Percentiles rank a stretch among this genome's conserved stretches.
Evolutionary conservation across 1,140 invertebrate genomes (phyloP).

Genomic region (Pseudomyrmex concolor): DNA sequence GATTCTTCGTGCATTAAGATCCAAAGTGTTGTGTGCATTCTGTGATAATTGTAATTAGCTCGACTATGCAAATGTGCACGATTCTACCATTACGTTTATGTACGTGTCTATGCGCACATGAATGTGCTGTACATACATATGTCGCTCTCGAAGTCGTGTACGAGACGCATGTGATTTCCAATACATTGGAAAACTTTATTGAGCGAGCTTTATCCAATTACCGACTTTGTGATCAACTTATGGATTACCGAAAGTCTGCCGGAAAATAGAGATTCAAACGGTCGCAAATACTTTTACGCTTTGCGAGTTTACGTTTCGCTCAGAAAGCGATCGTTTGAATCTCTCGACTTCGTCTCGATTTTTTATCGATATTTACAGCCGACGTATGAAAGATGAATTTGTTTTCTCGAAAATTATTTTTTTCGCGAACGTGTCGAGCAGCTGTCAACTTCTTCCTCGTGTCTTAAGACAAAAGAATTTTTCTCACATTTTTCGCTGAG

Average conservation of each 20-base stretch:
- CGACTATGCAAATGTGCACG: conserved; percentile 4
- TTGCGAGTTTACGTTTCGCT: not conserved
- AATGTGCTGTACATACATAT: not conserved
- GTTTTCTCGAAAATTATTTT: not conserved
- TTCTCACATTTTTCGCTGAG: too few relatives aligned
- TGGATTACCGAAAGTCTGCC: conserved; percentile 34
- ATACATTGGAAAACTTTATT: conserved; percentile 15
- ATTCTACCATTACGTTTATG: conserved; percentile 25
- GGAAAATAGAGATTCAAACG: not conserved
- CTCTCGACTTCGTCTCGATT: not conserved
- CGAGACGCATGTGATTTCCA: not conserved
- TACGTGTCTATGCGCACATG: not conserved
- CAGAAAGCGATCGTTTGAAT: conserved; percentile 7
- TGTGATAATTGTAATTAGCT: conserved; percentile 39
- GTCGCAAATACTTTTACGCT: not conserved
- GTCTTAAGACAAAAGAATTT: not conserved
- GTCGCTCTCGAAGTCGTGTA: too few relatives aligned
- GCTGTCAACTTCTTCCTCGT: not conserved
- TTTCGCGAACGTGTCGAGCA: not conserved
- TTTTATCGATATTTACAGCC: conserved; percentile 23
- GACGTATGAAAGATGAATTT: not conserved
- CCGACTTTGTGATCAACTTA: conserved; percentile 42
- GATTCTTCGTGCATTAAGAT: conserved; percentile 4
- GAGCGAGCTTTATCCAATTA: conserved; percentile 41
- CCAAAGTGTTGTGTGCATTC: conserved; percentile 2